phyloP scores from a whole-genome alignment of 2,797 vertebrate genomes.

The Bradypodion ventrale region DNA sequence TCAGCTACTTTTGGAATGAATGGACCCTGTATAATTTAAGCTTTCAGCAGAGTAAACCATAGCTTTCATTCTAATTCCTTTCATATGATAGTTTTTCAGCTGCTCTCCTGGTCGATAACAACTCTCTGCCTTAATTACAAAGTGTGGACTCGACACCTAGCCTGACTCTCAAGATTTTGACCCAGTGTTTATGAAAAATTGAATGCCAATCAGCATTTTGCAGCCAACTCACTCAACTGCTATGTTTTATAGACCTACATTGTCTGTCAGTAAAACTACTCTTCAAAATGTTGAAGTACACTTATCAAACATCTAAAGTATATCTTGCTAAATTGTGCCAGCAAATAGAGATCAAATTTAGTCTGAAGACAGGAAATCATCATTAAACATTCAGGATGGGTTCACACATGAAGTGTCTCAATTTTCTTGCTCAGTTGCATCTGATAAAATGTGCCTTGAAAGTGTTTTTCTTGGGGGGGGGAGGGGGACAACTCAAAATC shows the following conservation, averaged over 20 bases:
- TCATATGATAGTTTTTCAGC: no score
- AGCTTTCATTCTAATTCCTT: no score
- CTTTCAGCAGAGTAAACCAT: no score
- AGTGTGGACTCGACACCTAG: background rate
- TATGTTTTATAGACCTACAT: background rate
- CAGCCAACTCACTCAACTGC: background rate
- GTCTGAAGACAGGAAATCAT: background rate
- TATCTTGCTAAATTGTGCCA: background rate
- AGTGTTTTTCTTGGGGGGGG: no score
- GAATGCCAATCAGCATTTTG: background rate
- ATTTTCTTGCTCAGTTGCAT: background rate
- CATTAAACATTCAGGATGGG: background rate
- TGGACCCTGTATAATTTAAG: no score
- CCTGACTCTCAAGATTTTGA: background rate
- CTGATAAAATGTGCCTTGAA: background rate
- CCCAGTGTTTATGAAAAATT: background rate
- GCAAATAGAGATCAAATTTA: background rate
- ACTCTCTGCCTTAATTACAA: background rate
- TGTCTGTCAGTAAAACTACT: background rate
- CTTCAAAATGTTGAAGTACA: background rate
- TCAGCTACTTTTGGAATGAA: no score
- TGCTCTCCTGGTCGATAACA: background rate
- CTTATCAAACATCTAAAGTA: background rate
- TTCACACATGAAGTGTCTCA: no score
- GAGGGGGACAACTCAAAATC: background rate